These are phyloP conservation scores for Psephotus haematonotus DNA, from an alignment of 2,113 vertebrate genomes.

Conservation along the genomic window DNA sequence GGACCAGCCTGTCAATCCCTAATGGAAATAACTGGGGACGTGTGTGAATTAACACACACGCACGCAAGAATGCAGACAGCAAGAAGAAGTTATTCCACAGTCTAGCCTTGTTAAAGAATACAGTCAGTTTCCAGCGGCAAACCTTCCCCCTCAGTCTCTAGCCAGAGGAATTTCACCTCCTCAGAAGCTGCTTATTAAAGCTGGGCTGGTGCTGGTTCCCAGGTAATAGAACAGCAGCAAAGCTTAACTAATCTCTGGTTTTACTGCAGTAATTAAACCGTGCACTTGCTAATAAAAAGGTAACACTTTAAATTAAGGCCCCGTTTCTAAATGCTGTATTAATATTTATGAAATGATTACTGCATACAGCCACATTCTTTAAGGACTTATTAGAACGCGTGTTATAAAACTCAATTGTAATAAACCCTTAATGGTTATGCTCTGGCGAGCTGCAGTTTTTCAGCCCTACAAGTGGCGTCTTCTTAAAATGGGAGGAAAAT, in stretches of 20 bases:
- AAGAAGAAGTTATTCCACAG: slow-evolving; percentile 71
- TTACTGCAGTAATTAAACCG: slow-evolving; percentile 73
- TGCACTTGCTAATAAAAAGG: slow-evolving; percentile 76
- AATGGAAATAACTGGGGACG: slow-evolving; percentile 5
- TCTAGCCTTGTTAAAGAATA: slow-evolving; percentile 75
- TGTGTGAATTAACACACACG: slow-evolving; percentile 43
- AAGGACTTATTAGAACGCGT: slow-evolving; percentile 57
- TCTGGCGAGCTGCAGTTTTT: not conserved
- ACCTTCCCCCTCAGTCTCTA: slow-evolving; percentile 35
- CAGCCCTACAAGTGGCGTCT: not conserved
- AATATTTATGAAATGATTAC: slow-evolving; percentile 75
- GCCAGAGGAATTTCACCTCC: slow-evolving; percentile 68
- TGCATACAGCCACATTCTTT: slow-evolving; percentile 71
- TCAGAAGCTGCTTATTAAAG: slow-evolving; percentile 62
- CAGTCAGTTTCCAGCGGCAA: slow-evolving; percentile 60
- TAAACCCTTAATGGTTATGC: slow-evolving; percentile 65
- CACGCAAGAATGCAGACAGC: slow-evolving; percentile 69
- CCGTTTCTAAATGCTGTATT: slow-evolving; percentile 69
- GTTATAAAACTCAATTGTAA: slow-evolving; percentile 47
- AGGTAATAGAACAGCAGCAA: slow-evolving; percentile 70
- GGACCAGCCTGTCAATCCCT: not conserved
- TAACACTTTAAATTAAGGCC: slow-evolving; percentile 70
- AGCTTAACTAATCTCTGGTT: slow-evolving; percentile 72
- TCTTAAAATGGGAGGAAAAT: not conserved
- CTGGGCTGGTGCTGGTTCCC: slow-evolving; percentile 56